Conservation (phyloP, 2,797 vertebrate genomes). For the Bryconaethiops microstoma region DNA sequence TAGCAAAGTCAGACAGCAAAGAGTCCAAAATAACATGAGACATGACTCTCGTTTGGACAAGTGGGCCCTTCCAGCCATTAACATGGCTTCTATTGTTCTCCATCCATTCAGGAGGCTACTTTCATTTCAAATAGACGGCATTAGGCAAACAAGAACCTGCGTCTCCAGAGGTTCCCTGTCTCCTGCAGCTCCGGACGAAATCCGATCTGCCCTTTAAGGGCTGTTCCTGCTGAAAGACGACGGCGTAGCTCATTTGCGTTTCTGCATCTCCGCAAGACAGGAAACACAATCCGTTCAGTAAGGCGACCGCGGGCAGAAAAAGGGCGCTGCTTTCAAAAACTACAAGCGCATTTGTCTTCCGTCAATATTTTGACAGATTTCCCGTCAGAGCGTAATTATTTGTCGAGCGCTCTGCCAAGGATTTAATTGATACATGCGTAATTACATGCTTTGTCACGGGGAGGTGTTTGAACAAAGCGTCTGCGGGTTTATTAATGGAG, state of each 20-base stretch:
- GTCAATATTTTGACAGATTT: constrained; percentile 83
- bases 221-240: constrained; percentile 63
- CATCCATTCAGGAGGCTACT: constrained; percentile 56
- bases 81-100: constrained; percentile 66
- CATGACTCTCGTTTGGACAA: constrained; percentile 66
- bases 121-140: constrained; percentile 60
- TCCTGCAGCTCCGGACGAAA: constrained; percentile 65
- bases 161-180: constrained; percentile 65
- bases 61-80: constrained; percentile 62
- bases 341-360: constrained; percentile 59
- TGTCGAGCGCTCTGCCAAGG: constrained; percentile 67
- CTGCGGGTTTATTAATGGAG: constrained; percentile 68
- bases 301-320: constrained; percentile 51
- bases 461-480: constrained; percentile 68
- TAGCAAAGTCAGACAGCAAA: neutral
- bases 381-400: constrained; percentile 75
- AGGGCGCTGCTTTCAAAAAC: constrained; percentile 63
- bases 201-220: constrained; percentile 61
- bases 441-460: constrained; percentile 74
- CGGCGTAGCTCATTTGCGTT: constrained; percentile 63
- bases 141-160: constrained; percentile 65
- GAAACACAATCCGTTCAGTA: neutral
- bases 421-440: constrained; percentile 81
- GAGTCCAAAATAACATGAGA: constrained; percentile 33
- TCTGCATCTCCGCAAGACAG: neutral